Evolutionary conservation across 2,113 vertebrate species (phyloP), one percentile per base, ranked within the genome.

Genomic region (Tympanuchus pallidicinctus): DNA sequence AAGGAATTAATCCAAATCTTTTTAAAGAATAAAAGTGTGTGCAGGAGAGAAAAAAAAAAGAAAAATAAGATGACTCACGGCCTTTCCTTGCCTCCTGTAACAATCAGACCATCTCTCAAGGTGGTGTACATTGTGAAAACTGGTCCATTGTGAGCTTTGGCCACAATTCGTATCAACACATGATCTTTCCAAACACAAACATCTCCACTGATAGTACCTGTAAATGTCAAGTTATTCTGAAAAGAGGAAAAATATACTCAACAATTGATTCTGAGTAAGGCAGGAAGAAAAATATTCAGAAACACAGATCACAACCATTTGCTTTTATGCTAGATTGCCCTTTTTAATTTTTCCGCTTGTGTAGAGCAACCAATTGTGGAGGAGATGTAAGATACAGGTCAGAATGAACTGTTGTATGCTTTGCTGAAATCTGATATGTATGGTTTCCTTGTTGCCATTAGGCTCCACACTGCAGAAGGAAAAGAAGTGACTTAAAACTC

Each of bases 221-320:
- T 99, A 98, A 99, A 99, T 89, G 99, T 99, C 98, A 99, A 99
- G 98, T 99, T 99, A 99, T 99, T 99, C 99, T 99, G 99, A 98
- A 99, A 99, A 98, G 97, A 96, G 86, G 93, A 95, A 95, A 97
- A 97, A 97, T 47, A 97, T 5, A 88, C 86, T 97, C 61, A 97
- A 95, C 93, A 97, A 96, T 92, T 93, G 86, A 86, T 95, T 96
- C 89, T 80, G 82, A 92, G 63, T 11, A 94, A 94, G 87, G 84
- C 34, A 88, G 61, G 66, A 77, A 94, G 20, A 94, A 90, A 93
- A 85, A 43, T 42, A 95, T 57, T 87, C 67, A 92, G 95, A 89
- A 89, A 85, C 19, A 66, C 84, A 73, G 28, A 81, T 63, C 27
- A 48, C 32, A 15, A 59, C 11, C 17, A 42, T 81, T 57, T 89